These are phyloP conservation scores for Thamnaconus septentrionalis DNA, from an alignment of 2,113 vertebrate genomes.

Conservation along the genomic window DNA sequence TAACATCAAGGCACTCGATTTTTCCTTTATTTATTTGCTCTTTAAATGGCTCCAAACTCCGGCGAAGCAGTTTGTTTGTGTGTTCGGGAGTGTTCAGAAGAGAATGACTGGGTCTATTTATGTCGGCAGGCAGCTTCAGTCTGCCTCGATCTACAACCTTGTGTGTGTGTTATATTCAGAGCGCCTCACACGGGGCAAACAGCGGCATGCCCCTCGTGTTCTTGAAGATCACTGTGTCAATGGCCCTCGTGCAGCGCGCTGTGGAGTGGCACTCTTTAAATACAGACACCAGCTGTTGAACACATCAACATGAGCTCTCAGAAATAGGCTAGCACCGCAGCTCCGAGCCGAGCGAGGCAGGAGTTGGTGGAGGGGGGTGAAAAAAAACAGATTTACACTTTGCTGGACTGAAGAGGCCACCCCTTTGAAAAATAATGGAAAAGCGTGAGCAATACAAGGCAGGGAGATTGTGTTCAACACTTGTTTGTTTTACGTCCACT, in stretches of 20 bases:
- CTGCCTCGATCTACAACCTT: slow-evolving; percentile 59
- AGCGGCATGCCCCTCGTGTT: slow-evolving; percentile 58
- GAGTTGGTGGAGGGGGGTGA: slow-evolving; percentile 10
- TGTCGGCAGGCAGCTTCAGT: slow-evolving; percentile 29
- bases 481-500: no score
- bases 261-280: slow-evolving; percentile 66
- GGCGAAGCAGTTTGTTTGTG: slow-evolving; percentile 36
- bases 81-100: slow-evolving; percentile 39
- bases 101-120: slow-evolving; percentile 58
- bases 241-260: slow-evolving; percentile 59
- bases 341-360: slow-evolving; percentile 26
- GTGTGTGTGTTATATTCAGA: slow-evolving; percentile 65
- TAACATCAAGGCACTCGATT: no score
- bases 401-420: neutral
- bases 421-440: neutral
- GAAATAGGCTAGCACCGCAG: slow-evolving; percentile 49
- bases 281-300: slow-evolving; percentile 71
- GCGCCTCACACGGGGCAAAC: slow-evolving; percentile 54
- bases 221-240: slow-evolving; percentile 71
- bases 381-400: slow-evolving; percentile 25
- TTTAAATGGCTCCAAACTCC: no score
- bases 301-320: slow-evolving; percentile 42
- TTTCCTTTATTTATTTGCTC: no score
- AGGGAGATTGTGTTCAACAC: no score
- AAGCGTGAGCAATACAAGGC: no score